Conservation (phyloP, 2,113 vertebrate genomes). For the Camelus bactrianus region DNA sequence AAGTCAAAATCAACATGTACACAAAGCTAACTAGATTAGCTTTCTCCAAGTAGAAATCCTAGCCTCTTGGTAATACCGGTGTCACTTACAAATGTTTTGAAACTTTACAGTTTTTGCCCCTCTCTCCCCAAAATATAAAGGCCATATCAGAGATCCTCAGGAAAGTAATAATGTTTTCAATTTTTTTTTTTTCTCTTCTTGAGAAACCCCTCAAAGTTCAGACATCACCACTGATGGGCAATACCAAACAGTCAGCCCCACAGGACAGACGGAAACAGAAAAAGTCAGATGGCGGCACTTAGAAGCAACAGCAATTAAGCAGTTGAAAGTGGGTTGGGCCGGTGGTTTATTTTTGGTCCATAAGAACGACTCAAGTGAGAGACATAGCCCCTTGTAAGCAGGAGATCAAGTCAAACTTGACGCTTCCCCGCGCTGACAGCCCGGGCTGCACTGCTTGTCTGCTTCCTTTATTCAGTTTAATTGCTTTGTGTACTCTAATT, state of each 20-base stretch:
- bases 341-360: conserved; percentile 74
- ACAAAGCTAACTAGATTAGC: conserved; percentile 40
- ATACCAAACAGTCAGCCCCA: conserved; percentile 53
- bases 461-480: conserved; percentile 62
- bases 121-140: background rate
- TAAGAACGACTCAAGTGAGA: conserved; percentile 78
- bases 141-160: conserved; percentile 2
- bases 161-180: background rate
- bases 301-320: conserved; percentile 85
- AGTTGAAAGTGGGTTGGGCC: conserved; percentile 84
- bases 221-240: conserved; percentile 50
- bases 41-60: conserved; percentile 53
- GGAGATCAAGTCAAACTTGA: conserved; percentile 76
- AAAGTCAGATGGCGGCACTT: conserved; percentile 80
- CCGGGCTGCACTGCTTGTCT: background rate
- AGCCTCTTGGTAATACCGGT: background rate
- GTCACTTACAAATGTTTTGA: conserved; percentile 38
- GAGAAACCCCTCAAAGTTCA: conserved; percentile 70
- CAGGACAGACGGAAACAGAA: conserved; percentile 74
- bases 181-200: background rate
- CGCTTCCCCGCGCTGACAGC: conserved; percentile 56
- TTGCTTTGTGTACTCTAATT: conserved; percentile 59
- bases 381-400: conserved; percentile 82
- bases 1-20: conserved; percentile 28
- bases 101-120: conserved; percentile 60